Conservation (phyloP, 2,797 vertebrate species). For the Ispidina lecontei region DNA sequence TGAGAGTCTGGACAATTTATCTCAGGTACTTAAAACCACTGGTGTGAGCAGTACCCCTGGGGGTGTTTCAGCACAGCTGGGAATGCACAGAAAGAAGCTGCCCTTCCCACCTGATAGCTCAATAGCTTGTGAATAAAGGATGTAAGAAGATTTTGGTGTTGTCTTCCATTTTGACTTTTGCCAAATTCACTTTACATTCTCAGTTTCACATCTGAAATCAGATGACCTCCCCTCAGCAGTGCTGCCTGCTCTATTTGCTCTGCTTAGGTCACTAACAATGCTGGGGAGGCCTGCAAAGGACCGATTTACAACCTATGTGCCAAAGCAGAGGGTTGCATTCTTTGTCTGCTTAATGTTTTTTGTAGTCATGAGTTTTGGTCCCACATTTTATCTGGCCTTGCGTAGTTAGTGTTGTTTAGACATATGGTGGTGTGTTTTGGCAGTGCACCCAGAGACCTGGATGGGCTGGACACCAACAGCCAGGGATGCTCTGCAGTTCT, state of each 20-base stretch:
- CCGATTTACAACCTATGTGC: neutral
- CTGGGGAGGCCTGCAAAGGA: neutral
- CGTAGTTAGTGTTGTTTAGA: accelerated
- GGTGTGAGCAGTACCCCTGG: accelerated
- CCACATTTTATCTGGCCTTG: neutral
- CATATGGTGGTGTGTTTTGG: neutral
- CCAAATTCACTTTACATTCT: neutral
- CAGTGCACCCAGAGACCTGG: accelerated
- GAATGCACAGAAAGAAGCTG: neutral
- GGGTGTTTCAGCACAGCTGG: neutral
- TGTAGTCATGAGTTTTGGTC: neutral
- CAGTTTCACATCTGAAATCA: neutral
- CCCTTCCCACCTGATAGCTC: neutral
- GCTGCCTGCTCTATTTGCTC: neutral
- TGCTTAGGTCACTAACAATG: accelerated
- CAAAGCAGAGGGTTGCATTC: neutral
- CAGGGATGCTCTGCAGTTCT: neutral
- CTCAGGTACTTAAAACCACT: neutral
- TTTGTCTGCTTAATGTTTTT: neutral
- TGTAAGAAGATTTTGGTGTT: neutral
- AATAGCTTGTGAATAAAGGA: neutral
- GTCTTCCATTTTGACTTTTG: neutral
- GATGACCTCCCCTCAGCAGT: neutral
- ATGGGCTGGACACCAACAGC: neutral
- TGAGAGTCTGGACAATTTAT: neutral